phyloP scores from a whole-genome alignment of 2,888 invertebrate species.

The Polyploca ridens region DNA sequence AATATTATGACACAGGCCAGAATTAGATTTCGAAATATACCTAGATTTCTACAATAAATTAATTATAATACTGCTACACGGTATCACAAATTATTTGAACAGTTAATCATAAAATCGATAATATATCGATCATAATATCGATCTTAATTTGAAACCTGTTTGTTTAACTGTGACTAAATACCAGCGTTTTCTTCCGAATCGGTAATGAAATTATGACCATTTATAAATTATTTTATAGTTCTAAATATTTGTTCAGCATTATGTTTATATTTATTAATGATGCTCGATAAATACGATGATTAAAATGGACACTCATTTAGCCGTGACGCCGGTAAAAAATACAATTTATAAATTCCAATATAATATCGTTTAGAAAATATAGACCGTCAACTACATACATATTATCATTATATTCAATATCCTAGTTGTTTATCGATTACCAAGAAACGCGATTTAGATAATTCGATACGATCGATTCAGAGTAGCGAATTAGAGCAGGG shows the following conservation, averaged over 20 bases:
- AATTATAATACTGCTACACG: neutral
- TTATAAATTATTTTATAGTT: neutral
- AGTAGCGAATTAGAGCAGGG: constrained; percentile 13
- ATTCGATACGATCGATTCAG: constrained; percentile 10
- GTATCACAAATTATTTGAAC: neutral
- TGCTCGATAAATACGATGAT: neutral
- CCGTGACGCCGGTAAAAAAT: neutral
- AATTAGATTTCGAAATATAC: neutral
- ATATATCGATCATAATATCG: constrained; percentile 9
- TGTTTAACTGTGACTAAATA: constrained; percentile 1
- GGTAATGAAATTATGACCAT: neutral
- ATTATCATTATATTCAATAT: neutral
- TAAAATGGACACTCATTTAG: neutral
- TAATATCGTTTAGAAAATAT: neutral
- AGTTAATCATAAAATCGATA: constrained; percentile 11
- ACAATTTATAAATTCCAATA: too few species aligned
- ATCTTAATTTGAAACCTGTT: constrained; percentile 11
- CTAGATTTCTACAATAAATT: neutral
- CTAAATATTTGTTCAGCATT: neutral
- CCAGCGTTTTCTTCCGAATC: neutral
- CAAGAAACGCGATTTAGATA: constrained; percentile 5
- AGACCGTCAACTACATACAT: neutral
- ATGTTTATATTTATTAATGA: neutral
- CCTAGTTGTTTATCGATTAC: neutral
- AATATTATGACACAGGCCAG: neutral